Evolutionary conservation across 2,113 vertebrate genomes (phyloP).

Genomic region (Channa argus): DNA sequence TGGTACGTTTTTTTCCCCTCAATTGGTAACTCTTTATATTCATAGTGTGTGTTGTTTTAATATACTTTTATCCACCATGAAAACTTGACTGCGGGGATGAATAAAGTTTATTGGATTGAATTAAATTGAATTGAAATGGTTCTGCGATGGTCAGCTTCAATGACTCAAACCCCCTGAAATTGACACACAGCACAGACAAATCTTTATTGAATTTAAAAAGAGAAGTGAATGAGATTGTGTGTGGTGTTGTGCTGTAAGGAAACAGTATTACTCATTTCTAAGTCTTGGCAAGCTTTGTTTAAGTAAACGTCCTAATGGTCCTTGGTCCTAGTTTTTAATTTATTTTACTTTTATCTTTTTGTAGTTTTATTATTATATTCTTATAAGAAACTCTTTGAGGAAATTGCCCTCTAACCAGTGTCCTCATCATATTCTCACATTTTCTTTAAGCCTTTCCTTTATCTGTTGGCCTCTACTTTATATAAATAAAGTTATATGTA

Average conservation of each 20-base stretch:
- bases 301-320: neutral
- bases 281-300: slow-evolving; percentile 22
- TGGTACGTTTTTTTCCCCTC: slow-evolving; percentile 5
- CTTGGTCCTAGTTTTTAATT: neutral
- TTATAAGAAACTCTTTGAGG: neutral
- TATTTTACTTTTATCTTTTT: neutral
- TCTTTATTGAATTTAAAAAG: slow-evolving; percentile 58
- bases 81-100: slow-evolving; percentile 66
- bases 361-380: neutral
- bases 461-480: neutral
- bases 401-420: neutral
- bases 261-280: slow-evolving; percentile 21
- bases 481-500: neutral
- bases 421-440: neutral
- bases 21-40: slow-evolving; percentile 39
- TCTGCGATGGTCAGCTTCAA: slow-evolving; percentile 51
- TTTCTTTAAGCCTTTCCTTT: neutral
- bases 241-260: slow-evolving; percentile 8
- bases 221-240: slow-evolving; percentile 30
- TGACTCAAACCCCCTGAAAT: slow-evolving; percentile 55
- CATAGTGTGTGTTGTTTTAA: slow-evolving; percentile 55
- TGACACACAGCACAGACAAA: slow-evolving; percentile 55
- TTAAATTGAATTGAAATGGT: slow-evolving; percentile 70
- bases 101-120: slow-evolving; percentile 73
- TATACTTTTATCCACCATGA: slow-evolving; percentile 64